Evolutionary conservation across 2,888 invertebrate species (phyloP).

Genomic region (Vesta saturnalis): DNA sequence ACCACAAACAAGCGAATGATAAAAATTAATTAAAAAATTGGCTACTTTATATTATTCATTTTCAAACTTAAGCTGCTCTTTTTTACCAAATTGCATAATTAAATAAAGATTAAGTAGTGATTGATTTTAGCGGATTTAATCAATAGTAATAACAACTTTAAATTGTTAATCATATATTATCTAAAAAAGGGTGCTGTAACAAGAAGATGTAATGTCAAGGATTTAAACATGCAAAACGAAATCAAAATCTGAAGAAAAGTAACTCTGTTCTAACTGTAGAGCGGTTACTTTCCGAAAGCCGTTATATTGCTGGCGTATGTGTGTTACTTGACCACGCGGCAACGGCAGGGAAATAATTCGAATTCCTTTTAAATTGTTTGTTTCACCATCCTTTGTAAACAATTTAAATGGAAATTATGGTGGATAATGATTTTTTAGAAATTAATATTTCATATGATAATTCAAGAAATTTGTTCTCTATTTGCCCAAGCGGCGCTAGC

Average conservation of each 20-base stretch:
- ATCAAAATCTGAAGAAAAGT: slow-evolving; percentile 60
- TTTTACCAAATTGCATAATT: neutral
- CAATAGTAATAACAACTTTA: neutral
- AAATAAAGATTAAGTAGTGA: neutral
- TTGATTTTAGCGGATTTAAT: too few relatives aligned
- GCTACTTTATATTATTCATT: neutral
- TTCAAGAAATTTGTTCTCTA: neutral
- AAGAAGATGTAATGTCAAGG: slow-evolving; percentile 25
- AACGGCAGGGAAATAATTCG: slow-evolving; percentile 39
- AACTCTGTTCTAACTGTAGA: slow-evolving; percentile 54
- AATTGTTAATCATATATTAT: neutral
- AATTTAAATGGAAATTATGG: slow-evolving; percentile 25
- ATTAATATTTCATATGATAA: neutral
- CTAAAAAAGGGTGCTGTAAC: slow-evolving; percentile 21
- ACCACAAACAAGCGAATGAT: neutral
- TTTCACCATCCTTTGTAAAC: slow-evolving; percentile 30
- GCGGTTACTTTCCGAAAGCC: slow-evolving; percentile 57
- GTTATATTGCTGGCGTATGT: slow-evolving; percentile 53
- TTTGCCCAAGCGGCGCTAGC: too few relatives aligned
- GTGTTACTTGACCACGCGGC: slow-evolving; percentile 52
- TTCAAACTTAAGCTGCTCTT: neutral
- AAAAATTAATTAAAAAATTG: neutral
- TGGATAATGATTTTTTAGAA: slow-evolving; percentile 3
- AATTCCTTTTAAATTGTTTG: slow-evolving; percentile 40
- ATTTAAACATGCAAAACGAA: slow-evolving; percentile 53